Evolutionary conservation across 2,888 invertebrate species (phyloP), one percentile per base, ranked within the genome.

Genomic region (Pandemis heparana): DNA sequence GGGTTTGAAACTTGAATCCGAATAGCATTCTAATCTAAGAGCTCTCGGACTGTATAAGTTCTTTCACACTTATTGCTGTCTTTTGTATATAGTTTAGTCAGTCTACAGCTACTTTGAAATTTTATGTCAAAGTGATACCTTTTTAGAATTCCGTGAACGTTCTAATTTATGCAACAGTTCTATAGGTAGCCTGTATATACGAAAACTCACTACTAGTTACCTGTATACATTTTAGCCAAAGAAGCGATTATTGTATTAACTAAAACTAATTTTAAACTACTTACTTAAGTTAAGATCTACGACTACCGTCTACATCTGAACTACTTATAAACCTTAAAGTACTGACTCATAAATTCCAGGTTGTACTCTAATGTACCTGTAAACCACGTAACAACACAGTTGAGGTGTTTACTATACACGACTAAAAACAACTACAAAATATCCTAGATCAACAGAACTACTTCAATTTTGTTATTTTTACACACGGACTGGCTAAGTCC

Each of bases 311-410:
- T 80, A 82, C 79, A 32, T 39, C 59, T 68, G 60, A n/a, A 63
- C 76, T 68, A 64, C 78, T 79, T 81, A 79, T 79, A 77, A 79
- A 83, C 78, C 79, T 84, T 73, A 78, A 77, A 82, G 83, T 91
- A 92, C 91, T 91, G 91, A 92, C 92, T 90, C 63, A 63, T 63
- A 46, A 63, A 63, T 63, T 63, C 46, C 63, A 63, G 18, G 14
- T 63, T 63, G 63, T 63, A 63, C 32, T 63, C 63, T 62, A 60
- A 51, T 60, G 48, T 70, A 76, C 76, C 63, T 63, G 56, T 4
- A 23, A 56, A 56, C 56, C 23, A 56, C 18, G 8, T 23, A 56
- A 56, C 10, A 53, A 18, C 53, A 53, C 18, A 18, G 18, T 9
- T 23, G 12, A 56, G 6, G 10, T 18, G 56, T 56, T 56, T 56